Evolutionary conservation across 2,113 vertebrate genomes (phyloP).

Genomic region (Ctenomys sociabilis): DNA sequence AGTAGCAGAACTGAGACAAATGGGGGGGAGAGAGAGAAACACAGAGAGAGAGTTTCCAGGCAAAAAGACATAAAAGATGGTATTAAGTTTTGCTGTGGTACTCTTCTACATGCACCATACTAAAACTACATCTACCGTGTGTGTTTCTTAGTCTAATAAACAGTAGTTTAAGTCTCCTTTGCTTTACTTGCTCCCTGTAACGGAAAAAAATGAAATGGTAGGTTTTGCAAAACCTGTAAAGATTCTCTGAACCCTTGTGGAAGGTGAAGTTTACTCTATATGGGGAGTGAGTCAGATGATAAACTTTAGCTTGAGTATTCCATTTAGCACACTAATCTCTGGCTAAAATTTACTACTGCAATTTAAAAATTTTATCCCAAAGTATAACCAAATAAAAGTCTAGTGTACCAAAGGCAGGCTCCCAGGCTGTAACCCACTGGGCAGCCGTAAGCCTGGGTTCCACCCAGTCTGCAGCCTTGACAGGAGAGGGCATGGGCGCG

Average conservation of each 20-base stretch:
- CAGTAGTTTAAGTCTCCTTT: background rate
- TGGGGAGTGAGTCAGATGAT: background rate
- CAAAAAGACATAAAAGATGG: conserved; percentile 51
- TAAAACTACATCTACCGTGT: background rate
- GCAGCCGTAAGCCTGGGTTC: background rate
- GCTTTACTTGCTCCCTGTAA: background rate
- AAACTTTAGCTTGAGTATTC: background rate
- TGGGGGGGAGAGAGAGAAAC: background rate
- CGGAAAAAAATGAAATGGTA: background rate
- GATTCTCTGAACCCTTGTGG: background rate
- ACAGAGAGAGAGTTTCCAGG: conserved; percentile 37
- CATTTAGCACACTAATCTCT: background rate
- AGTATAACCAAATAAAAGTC: background rate
- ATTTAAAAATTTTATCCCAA: conserved; percentile 5
- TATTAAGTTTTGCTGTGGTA: background rate
- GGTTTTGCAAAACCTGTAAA: background rate
- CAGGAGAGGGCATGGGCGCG: background rate
- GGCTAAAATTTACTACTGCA: background rate
- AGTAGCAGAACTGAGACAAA: background rate
- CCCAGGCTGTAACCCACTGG: background rate
- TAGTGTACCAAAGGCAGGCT: background rate
- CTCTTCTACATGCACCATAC: background rate
- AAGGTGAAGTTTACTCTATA: conserved; percentile 11
- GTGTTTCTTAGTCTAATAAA: background rate
- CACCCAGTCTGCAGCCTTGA: background rate